These are phyloP conservation scores for Synanthedon andrenaeformis DNA, from an alignment of 2,888 invertebrate genomes.

Conservation along the genomic window DNA sequence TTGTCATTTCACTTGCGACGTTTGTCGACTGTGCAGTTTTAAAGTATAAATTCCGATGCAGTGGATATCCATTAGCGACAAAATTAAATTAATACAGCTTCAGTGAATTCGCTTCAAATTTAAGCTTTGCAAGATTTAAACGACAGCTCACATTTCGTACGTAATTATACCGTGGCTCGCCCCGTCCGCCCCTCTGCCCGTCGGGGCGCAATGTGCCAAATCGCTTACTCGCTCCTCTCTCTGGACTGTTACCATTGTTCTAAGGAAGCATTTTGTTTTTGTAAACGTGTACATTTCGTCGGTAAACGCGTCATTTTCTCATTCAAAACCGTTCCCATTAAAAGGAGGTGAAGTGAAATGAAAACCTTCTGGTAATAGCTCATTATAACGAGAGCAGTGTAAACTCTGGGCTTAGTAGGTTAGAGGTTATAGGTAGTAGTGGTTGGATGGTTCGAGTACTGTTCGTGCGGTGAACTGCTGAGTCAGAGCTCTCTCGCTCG, in stretches of 20 bases:
- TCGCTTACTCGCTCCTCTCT: slow-evolving; percentile 60
- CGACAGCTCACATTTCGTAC: slow-evolving; percentile 61
- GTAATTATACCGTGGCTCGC: slow-evolving; percentile 59
- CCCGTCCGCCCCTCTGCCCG: slow-evolving; percentile 14
- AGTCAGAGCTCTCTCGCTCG: slow-evolving; percentile 55
- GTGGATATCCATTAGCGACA: slow-evolving; percentile 17
- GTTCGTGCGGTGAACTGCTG: slow-evolving; percentile 36
- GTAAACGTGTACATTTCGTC: background rate
- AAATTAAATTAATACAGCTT: slow-evolving; percentile 56
- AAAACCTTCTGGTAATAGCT: background rate
- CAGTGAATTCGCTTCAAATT: slow-evolving; percentile 54
- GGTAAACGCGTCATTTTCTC: background rate
- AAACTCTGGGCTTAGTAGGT: background rate
- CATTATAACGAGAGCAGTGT: background rate
- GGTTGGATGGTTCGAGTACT: background rate
- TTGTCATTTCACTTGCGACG: no score
- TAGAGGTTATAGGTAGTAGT: background rate
- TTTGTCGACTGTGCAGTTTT: no score
- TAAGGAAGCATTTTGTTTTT: background rate
- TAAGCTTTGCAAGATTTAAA: slow-evolving; percentile 65
- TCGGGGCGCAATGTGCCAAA: slow-evolving; percentile 62
- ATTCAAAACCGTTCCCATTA: background rate
- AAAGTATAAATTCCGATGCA: background rate
- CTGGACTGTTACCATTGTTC: slow-evolving; percentile 36
- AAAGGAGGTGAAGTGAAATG: background rate